These are phyloP conservation scores for Cataglyphis cursor DNA, from an alignment of 2,888 invertebrate species.

Conservation along the genomic window DNA sequence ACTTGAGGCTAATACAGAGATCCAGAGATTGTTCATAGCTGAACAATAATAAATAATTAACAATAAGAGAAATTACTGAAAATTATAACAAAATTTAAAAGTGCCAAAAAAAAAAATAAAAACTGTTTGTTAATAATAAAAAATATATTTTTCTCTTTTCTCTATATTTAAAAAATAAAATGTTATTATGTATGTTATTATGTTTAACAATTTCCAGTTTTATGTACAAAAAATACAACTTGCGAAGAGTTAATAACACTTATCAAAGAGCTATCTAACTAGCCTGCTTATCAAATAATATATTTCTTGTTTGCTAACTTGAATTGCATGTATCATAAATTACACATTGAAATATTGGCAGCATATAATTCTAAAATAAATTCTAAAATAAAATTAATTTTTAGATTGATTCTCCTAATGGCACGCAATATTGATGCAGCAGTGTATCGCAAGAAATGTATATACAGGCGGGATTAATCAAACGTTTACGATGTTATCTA, in stretches of 20 bases:
- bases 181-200: neutral
- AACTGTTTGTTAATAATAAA: neutral
- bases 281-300: neutral
- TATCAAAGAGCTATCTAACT: neutral
- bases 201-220: neutral
- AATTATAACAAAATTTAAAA: neutral
- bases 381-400: neutral
- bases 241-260: neutral
- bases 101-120: neutral
- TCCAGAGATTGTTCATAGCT: slow-evolving; percentile 1
- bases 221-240: slow-evolving; percentile 3
- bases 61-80: neutral
- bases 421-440: neutral
- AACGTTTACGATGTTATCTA: slow-evolving; percentile 1
- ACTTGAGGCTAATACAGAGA: neutral
- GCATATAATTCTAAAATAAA: neutral
- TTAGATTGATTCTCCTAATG: neutral
- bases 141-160: neutral
- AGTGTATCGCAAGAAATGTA: neutral
- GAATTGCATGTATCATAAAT: neutral
- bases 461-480: slow-evolving; percentile 1
- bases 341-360: neutral
- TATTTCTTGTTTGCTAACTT: neutral
- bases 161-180: neutral
- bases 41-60: neutral